phyloP scores from a whole-genome alignment of 2,113 vertebrate species.

The Sylvilagus bachmani region DNA sequence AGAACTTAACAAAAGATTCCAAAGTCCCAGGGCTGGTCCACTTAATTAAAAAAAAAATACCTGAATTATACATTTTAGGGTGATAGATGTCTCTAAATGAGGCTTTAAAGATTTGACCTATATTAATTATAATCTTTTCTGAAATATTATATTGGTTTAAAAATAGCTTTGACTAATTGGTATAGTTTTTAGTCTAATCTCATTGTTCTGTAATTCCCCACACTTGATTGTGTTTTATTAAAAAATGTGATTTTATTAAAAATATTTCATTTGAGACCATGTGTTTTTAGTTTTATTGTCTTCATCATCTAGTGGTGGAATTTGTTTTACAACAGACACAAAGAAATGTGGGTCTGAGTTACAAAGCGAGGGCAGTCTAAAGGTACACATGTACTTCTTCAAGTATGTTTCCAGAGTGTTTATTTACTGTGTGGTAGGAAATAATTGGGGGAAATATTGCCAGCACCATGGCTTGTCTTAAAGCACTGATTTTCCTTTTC shows the following conservation, averaged over 20 bases:
- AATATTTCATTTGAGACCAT: slow-evolving; percentile 32
- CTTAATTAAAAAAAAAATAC: background rate
- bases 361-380: background rate
- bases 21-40: background rate
- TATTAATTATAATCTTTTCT: background rate
- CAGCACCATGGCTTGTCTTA: background rate
- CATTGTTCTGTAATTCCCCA: background rate
- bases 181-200: slow-evolving; percentile 38
- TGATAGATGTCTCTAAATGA: background rate
- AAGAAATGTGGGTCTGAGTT: slow-evolving; percentile 6
- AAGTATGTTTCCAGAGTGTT: background rate
- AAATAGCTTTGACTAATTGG: background rate
- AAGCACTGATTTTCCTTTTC: background rate
- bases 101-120: background rate
- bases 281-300: slow-evolving; percentile 37
- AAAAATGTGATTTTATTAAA: slow-evolving; percentile 47
- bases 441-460: background rate
- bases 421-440: slow-evolving; percentile 11
- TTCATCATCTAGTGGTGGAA: background rate
- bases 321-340: slow-evolving; percentile 48
- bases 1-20: slow-evolving; percentile 13
- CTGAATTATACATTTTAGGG: background rate
- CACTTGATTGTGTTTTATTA: background rate
- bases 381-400: background rate
- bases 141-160: slow-evolving; percentile 6